Base-by-base conservation (phyloP, 2,888 invertebrate species). In the Lasioglossum leucozonium region DNA sequence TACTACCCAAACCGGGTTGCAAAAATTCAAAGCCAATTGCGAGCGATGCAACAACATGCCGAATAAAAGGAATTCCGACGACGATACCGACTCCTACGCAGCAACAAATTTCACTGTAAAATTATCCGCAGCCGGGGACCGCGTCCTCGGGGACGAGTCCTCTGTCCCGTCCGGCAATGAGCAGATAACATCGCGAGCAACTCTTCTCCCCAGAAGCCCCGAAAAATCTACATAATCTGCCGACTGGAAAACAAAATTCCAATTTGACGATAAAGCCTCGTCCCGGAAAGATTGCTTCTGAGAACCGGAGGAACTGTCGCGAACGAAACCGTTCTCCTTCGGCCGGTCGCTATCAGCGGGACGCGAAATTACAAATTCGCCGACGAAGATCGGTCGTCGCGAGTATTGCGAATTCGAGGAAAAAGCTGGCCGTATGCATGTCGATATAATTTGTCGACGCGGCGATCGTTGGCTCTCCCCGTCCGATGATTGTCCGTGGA, bases 371-470 rank as follows among this genome's bases (percentile, higher is more conserved):
- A 65, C 81, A 81, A 83, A 81, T 76, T 76, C 65, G 72, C 34
- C 82, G 81, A 42, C 75, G 62, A 81, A 75, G 62, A 51, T 47
- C 13, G 34, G 44, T 40, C n/a, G 34, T 22, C 62, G 62, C 16
- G 30, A 30, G 22, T 10, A 37, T 37, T 37, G 22, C 22, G 37
- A 67, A 11, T 67, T 37, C 67, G 75, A 40, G 16, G 69, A 82
- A 78, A 67, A 79, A 69, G n/a, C 77, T 79, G 84, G 18, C n/a
- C 42, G n/a, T n/a, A n/a, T 37, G 58, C 30, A 1, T 18, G 55
- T 72, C 79, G 72, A 87, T 87, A 87, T 84, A 84, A 87, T 87
- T 87, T 84, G 87, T 87, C 87, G 87, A 77, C 79, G 74, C 73
- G 73, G 55, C 65, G 79, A 47, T 79, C 67, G 26, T 34, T 37